Percentiles rank a stretch among this genome's conserved stretches.
Evolutionary conservation across 1,140 invertebrate genomes (phyloP).

Genomic region (Cardiocondyla obscurior): DNA sequence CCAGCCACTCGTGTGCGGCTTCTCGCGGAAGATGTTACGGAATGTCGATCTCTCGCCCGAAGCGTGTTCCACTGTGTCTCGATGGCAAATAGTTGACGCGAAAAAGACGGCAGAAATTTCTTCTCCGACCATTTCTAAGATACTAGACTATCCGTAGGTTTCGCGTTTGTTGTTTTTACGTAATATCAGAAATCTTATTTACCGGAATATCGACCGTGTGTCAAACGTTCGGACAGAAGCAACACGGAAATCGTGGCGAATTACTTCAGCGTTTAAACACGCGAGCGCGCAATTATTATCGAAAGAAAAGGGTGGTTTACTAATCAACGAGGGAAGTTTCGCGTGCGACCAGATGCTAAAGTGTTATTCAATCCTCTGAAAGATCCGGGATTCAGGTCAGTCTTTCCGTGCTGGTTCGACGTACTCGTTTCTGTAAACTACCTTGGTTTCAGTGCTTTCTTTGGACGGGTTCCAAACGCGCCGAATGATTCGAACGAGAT

Average conservation of each 20-base stretch:
- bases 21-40: background rate
- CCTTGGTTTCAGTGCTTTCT: slow-evolving; percentile 39
- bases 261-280: slow-evolving; percentile 39
- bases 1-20: background rate
- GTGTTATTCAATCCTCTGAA: slow-evolving; percentile 49
- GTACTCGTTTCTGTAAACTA: slow-evolving; percentile 5
- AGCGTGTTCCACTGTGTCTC: background rate
- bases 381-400: slow-evolving; percentile 65
- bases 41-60: background rate
- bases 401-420: slow-evolving; percentile 20
- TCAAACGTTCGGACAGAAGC: background rate
- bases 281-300: slow-evolving; percentile 51
- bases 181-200: background rate
- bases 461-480: slow-evolving; percentile 43
- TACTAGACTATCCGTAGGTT: background rate
- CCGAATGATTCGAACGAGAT: background rate
- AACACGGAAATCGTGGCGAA: background rate
- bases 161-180: background rate
- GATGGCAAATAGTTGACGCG: background rate
- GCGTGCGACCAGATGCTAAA: slow-evolving; percentile 16
- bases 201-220: background rate
- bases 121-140: no score
- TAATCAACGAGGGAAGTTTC: background rate
- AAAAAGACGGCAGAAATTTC: slow-evolving; percentile 1
- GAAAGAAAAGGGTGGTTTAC: background rate